A percentile compares a stretch with the other conserved stretches of the same genome.
These are phyloP conservation scores for Halichoeres trimaculatus DNA, from an alignment of 2,113 vertebrate species.

Conservation along the genomic window DNA sequence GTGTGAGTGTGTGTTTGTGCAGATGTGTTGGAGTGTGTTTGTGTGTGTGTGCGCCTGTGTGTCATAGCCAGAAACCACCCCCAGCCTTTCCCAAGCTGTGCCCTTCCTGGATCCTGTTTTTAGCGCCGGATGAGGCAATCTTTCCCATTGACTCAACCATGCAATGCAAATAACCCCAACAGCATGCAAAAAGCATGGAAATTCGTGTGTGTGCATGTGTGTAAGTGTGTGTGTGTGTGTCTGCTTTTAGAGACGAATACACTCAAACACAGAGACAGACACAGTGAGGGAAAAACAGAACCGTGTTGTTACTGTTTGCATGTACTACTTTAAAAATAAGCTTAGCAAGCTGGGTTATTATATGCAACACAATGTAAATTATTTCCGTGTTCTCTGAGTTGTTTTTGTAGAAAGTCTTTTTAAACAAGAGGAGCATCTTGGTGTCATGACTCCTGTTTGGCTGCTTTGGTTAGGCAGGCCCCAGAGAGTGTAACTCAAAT, in stretches of 20 bases:
- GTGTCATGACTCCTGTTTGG: no score
- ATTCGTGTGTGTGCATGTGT: constrained; percentile 30
- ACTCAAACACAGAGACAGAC: not conserved
- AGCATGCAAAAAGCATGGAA: constrained; percentile 75
- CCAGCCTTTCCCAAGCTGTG: constrained; percentile 72
- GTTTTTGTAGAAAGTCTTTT: no score
- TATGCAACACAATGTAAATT: not conserved
- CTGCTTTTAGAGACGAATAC: not conserved
- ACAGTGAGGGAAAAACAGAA: not conserved
- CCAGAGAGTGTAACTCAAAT: no score
- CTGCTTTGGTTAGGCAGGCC: not conserved
- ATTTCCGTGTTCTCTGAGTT: not conserved
- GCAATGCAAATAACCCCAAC: constrained; percentile 79
- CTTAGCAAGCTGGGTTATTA: not conserved
- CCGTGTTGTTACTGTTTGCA: no score
- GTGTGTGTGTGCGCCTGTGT: constrained; percentile 30
- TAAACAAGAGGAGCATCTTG: no score
- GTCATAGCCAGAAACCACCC: constrained; percentile 57
- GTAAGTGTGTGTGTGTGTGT: no score
- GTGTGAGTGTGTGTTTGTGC: constrained; percentile 6
- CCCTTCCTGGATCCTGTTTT: constrained; percentile 75
- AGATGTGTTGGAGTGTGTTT: constrained; percentile 20
- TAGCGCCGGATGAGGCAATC: constrained; percentile 68
- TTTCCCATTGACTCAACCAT: constrained; percentile 76
- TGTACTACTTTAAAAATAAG: not conserved